These are phyloP conservation scores for Rhadinocentrus ornatus DNA, from an alignment of 2,797 vertebrate genomes.

Conservation along the genomic window DNA sequence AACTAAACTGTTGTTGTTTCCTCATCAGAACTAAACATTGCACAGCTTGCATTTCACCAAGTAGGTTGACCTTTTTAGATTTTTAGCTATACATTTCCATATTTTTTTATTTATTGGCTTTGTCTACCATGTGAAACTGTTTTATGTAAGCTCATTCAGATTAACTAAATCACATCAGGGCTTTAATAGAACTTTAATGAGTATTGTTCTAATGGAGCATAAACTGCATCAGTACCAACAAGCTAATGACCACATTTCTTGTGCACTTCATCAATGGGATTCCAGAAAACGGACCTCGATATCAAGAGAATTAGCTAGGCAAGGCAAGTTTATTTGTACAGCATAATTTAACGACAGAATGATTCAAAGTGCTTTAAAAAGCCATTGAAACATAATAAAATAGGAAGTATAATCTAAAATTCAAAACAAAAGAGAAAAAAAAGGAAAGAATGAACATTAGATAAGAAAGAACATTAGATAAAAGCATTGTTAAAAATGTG, in stretches of 20 bases:
- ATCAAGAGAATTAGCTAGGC: slow-evolving; percentile 32
- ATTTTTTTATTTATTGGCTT: background rate
- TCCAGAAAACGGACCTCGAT: slow-evolving; percentile 25
- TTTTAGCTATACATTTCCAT: background rate
- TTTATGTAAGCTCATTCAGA: slow-evolving; percentile 9
- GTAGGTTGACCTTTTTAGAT: slow-evolving; percentile 15
- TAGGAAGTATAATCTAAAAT: no score
- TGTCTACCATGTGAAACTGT: background rate
- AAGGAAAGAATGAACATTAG: no score
- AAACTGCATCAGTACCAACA: slow-evolving; percentile 3
- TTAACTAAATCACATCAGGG: background rate
- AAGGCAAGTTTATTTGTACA: no score
- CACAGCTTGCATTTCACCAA: slow-evolving; percentile 47
- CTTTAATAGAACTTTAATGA: background rate
- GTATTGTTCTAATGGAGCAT: slow-evolving; percentile 5
- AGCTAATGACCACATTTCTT: slow-evolving; percentile 14
- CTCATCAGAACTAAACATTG: slow-evolving; percentile 55
- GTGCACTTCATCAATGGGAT: slow-evolving; percentile 12
- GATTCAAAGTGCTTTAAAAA: no score
- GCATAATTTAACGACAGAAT: no score
- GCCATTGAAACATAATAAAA: no score
- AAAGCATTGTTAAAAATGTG: no score
- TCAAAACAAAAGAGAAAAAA: no score
- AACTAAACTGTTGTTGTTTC: slow-evolving; percentile 61
- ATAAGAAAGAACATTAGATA: no score